Evolutionary conservation across 2,113 vertebrate genomes (phyloP), one percentile per base, ranked within the genome.

Genomic region (Sula dactylatra): DNA sequence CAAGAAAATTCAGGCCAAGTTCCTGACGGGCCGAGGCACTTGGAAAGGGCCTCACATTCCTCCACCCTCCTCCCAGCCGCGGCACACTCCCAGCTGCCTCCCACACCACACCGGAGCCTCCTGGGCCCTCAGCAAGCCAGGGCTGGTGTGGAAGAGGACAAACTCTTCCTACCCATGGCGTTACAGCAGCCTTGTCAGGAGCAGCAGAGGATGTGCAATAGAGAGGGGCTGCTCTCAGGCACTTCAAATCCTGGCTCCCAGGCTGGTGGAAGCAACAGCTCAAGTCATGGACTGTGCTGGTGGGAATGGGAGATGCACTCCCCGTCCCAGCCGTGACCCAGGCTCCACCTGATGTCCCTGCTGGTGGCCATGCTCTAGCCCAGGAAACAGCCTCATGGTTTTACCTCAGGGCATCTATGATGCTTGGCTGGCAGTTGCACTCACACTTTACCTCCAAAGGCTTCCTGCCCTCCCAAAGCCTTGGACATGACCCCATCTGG

Each of bases 41-140:
- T 95, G 87, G 96, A 94, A 94, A 85, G 40, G 24, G 18, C 42
- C 38, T 85, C 42, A 59, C 93, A 95, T 97, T 96, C 96, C 86
- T 92, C 69, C 34, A 40, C 52, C 47, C 64, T 89, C 67, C 76
- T 52, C 67, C 42, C 58, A 32, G 38, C 69, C 5, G 1, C 3
- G 1, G 72, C 59, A 77, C 38, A 42, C 58, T 64, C 76, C 86
- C 69, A 70, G 84, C 67, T 71, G 47, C 72, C 69, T 94, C 82
- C 88, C 11, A 4, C 13, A 0, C 71, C 0, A 0, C 2, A 2
- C 72, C 2, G 18, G 71, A 81, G 72, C 91, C 65, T 96, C 88
- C 78, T 4, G 1, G 32, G 24, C 36, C 79, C 66, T 66, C 5
- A 2, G 64, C 72, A 77, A 58, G 59, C 25, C 76, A 73, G 58